Percentiles rank a stretch among this genome's conserved stretches.
These are phyloP conservation scores for Ivindomyrus marchei DNA, from an alignment of 2,113 vertebrate genomes.

Conservation along the genomic window DNA sequence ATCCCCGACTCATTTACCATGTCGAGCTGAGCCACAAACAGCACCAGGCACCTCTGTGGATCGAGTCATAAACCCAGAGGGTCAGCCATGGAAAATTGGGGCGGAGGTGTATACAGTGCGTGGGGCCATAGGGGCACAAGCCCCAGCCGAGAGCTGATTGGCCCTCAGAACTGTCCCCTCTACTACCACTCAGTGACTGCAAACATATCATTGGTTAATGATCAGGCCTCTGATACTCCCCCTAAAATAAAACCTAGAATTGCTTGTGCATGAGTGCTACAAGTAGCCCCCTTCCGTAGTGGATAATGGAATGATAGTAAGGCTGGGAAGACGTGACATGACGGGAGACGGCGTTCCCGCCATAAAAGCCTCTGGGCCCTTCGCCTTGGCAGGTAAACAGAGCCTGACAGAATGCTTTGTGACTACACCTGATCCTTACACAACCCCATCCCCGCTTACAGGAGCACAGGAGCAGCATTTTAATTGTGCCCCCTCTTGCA, in stretches of 20 bases:
- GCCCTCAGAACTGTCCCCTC: not conserved
- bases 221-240: not conserved
- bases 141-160: not conserved
- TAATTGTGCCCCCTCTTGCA: slow-evolving; percentile 15
- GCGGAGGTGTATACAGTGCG: not conserved
- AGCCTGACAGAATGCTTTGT: slow-evolving; percentile 18
- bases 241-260: not conserved
- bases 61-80: not conserved
- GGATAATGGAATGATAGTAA: not conserved
- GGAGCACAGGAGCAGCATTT: slow-evolving; percentile 16
- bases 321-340: not conserved
- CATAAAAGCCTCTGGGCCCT: not conserved
- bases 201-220: not conserved
- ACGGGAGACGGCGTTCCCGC: not conserved
- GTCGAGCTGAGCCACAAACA: not conserved
- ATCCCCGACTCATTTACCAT: not conserved
- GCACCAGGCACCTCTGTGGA: not conserved
- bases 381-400: slow-evolving; percentile 1
- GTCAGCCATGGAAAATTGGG: not conserved
- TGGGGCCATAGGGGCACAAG: not conserved
- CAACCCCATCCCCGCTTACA: not conserved
- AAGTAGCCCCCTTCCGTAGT: not conserved
- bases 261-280: not conserved
- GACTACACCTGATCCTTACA: slow-evolving; percentile 17
- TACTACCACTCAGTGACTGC: not conserved